phyloP scores from a whole-genome alignment of 2,797 vertebrate genomes.

The Anguilla pacifica region DNA sequence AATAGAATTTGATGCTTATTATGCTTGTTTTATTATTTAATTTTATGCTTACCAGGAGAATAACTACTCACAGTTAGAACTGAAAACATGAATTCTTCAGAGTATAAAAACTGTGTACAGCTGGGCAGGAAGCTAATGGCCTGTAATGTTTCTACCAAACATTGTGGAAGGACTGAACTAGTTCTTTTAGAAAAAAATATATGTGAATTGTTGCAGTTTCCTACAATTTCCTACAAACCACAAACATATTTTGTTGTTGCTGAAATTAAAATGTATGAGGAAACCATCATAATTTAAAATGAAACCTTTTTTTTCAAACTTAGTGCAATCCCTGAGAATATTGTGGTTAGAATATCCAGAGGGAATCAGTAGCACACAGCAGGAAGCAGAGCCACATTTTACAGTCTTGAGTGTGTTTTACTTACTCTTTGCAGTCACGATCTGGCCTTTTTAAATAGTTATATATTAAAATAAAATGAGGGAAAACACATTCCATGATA shows the following conservation, averaged over 20 bases:
- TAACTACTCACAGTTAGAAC: background rate
- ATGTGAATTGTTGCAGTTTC: background rate
- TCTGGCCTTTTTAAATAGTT: too few species aligned
- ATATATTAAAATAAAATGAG: too few species aligned
- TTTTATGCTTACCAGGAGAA: background rate
- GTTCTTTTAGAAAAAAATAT: background rate
- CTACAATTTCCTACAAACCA: background rate
- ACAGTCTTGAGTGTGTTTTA: too few species aligned
- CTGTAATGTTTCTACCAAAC: background rate
- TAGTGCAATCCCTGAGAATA: too few species aligned
- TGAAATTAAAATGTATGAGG: background rate
- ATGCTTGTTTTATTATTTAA: background rate
- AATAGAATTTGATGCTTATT: background rate
- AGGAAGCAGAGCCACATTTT: too few species aligned
- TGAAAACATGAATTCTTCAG: background rate
- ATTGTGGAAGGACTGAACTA: background rate
- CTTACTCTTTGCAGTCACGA: too few species aligned
- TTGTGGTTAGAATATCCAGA: too few species aligned
- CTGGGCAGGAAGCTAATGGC: background rate
- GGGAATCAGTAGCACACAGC: too few species aligned
- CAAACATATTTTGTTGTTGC: background rate
- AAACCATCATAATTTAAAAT: too few species aligned
- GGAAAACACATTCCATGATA: too few species aligned
- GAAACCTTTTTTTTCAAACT: too few species aligned
- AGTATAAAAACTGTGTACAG: background rate